These are phyloP conservation scores for Perdita meconis DNA, from an alignment of 2,888 invertebrate genomes.

Conservation along the genomic window DNA sequence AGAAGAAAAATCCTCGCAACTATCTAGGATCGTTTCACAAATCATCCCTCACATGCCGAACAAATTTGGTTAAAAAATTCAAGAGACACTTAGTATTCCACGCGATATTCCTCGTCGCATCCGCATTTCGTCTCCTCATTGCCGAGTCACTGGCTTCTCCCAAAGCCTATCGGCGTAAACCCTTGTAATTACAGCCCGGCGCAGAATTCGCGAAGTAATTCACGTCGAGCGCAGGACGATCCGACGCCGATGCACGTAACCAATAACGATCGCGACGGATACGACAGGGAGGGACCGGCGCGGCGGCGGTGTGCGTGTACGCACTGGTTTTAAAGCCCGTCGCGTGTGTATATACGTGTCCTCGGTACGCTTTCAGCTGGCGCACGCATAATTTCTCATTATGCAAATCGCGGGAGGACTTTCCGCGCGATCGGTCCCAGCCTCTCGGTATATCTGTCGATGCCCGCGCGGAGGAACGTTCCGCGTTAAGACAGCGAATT, in stretches of 20 bases:
- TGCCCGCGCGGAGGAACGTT: constrained; percentile 35
- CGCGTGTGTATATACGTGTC: constrained; percentile 25
- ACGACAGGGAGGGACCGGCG: not conserved
- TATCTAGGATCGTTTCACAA: too few species aligned
- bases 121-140: constrained; percentile 28
- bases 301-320: constrained; percentile 32
- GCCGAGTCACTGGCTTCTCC: constrained; percentile 41
- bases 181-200: constrained; percentile 55
- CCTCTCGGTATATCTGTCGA: constrained; percentile 36
- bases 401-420: constrained; percentile 70
- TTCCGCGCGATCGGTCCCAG: constrained; percentile 40
- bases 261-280: constrained; percentile 69
- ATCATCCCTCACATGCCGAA: too few species aligned
- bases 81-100: not conserved
- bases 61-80: too few species aligned
- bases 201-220: constrained; percentile 67
- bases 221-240: constrained; percentile 55
- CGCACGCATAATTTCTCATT: constrained; percentile 76
- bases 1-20: too few species aligned
- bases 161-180: constrained; percentile 44
- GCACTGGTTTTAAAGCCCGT: constrained; percentile 17
- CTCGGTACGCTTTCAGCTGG: constrained; percentile 58
- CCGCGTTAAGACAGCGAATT: constrained; percentile 45
- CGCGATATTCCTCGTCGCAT: constrained; percentile 54
- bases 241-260: constrained; percentile 63